phyloP scores from a whole-genome alignment of 2,797 vertebrate genomes.

The Lateolabrax maculatus region DNA sequence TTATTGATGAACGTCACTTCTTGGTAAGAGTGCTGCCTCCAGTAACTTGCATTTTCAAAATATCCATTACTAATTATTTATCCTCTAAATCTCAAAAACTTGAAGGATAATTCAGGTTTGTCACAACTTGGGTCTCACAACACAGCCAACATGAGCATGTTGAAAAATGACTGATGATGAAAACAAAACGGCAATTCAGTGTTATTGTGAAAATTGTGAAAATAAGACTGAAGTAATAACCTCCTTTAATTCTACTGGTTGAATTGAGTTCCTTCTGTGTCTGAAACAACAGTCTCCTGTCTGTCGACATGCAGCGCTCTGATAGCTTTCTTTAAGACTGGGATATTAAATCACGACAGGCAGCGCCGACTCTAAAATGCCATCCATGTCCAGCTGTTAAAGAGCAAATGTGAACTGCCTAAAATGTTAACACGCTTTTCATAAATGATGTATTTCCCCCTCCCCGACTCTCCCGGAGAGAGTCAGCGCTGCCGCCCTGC shows the following conservation, averaged over 20 bases:
- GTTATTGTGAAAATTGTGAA: neutral
- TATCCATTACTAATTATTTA: too few species aligned
- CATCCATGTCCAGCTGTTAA: neutral
- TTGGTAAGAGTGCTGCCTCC: too few species aligned
- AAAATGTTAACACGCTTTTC: constrained; percentile 7
- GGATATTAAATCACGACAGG: neutral
- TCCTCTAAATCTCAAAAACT: too few species aligned
- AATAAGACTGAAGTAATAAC: neutral
- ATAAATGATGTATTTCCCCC: constrained; percentile 6
- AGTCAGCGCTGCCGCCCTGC: neutral
- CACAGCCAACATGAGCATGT: too few species aligned
- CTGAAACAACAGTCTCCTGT: neutral
- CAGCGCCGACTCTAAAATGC: neutral
- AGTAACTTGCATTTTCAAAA: too few species aligned
- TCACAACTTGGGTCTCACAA: too few species aligned
- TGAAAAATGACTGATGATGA: too few species aligned
- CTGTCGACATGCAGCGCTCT: neutral
- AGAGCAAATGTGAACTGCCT: constrained; percentile 10
- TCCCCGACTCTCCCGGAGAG: neutral
- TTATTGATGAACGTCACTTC: too few species aligned
- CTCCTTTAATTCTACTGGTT: neutral
- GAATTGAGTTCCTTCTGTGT: too few species aligned
- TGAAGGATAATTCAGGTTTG: too few species aligned
- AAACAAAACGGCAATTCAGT: neutral
- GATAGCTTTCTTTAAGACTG: neutral